These are phyloP conservation scores for Siderastrea radians DNA, from an alignment of 92 coral and sea anemone genomes.

Conservation along the genomic window DNA sequence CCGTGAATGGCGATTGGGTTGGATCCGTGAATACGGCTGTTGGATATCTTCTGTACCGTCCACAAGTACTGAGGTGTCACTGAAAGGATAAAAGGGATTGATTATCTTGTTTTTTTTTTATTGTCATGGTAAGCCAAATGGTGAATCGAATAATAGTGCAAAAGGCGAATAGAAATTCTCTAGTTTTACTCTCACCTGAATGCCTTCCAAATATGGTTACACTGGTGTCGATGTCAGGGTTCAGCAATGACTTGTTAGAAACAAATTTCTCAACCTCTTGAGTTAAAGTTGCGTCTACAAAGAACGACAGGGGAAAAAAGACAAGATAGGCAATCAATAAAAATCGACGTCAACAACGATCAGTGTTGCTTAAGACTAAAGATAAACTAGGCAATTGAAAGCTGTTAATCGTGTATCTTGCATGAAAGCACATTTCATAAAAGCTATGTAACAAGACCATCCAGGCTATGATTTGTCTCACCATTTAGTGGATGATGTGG, in stretches of 20 bases:
- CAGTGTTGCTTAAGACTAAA: too few relatives aligned
- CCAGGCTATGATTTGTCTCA: conserved; percentile 11
- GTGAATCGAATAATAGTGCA: too few relatives aligned
- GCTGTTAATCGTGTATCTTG: too few relatives aligned
- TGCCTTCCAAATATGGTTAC: conserved; percentile 85
- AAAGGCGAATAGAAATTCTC: background rate
- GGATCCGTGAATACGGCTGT: conserved; percentile 92
- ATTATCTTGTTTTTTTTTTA: background rate
- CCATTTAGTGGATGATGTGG: conserved; percentile 75
- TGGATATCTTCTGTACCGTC: conserved; percentile 96
- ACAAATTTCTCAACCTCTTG: conserved; percentile 80
- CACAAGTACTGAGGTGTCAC: conserved; percentile 95
- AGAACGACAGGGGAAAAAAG: background rate
- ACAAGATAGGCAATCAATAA: background rate
- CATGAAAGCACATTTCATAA: too few relatives aligned
- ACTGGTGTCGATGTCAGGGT: conserved; percentile 84
- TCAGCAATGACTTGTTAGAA: conserved; percentile 80
- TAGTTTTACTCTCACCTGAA: conserved; percentile 63
- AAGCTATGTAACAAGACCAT: too few relatives aligned
- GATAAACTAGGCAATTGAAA: too few relatives aligned
- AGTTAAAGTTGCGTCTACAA: conserved; percentile 74
- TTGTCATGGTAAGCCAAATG: background rate
- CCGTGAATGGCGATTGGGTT: conserved; percentile 94
- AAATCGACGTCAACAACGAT: background rate
- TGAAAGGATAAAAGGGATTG: background rate